phyloP scores from a whole-genome alignment of 2,888 invertebrate species.

The Desoria tigrina region DNA sequence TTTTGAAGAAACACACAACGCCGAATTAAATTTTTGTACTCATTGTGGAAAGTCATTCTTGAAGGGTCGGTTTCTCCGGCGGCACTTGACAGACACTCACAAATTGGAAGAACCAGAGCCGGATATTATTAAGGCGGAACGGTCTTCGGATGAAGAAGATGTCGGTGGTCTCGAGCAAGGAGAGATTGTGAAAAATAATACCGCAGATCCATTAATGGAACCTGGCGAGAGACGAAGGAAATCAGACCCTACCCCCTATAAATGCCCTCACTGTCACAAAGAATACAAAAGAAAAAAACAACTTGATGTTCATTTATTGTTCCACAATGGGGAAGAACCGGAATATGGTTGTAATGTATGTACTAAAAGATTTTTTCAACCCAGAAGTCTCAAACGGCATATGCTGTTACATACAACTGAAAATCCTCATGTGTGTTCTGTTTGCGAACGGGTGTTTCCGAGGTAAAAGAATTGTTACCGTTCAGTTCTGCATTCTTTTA shows the following conservation, averaged over 20 bases:
- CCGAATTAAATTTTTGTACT: slow-evolving; percentile 23
- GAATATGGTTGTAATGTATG: slow-evolving; percentile 24
- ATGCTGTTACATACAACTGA: slow-evolving; percentile 18
- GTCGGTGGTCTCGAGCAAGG: slow-evolving; percentile 1
- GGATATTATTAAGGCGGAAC: slow-evolving; percentile 1
- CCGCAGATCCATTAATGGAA: slow-evolving; percentile 1
- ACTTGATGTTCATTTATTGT: slow-evolving; percentile 25
- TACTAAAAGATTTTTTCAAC: slow-evolving; percentile 30
- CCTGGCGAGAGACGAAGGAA: slow-evolving; percentile 9
- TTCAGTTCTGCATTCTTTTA: neutral
- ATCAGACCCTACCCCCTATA: slow-evolving; percentile 10
- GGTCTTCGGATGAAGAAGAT: neutral
- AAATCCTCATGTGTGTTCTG: slow-evolving; percentile 19
- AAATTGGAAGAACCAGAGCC: slow-evolving; percentile 2
- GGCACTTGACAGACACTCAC: slow-evolving; percentile 22
- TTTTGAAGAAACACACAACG: slow-evolving; percentile 23
- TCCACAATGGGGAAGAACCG: slow-evolving; percentile 30
- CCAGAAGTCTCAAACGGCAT: slow-evolving; percentile 18
- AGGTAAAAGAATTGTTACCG: too few species aligned
- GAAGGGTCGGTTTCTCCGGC: neutral
- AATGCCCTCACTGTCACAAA: slow-evolving; percentile 27
- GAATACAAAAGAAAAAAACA: slow-evolving; percentile 25
- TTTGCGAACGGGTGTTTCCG: slow-evolving; percentile 30
- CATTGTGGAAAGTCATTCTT: slow-evolving; percentile 24
- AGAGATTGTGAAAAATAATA: slow-evolving; percentile 1